Evolutionary conservation across 2,797 vertebrate species (phyloP).

Genomic region (Hapalemur alaotrensis): DNA sequence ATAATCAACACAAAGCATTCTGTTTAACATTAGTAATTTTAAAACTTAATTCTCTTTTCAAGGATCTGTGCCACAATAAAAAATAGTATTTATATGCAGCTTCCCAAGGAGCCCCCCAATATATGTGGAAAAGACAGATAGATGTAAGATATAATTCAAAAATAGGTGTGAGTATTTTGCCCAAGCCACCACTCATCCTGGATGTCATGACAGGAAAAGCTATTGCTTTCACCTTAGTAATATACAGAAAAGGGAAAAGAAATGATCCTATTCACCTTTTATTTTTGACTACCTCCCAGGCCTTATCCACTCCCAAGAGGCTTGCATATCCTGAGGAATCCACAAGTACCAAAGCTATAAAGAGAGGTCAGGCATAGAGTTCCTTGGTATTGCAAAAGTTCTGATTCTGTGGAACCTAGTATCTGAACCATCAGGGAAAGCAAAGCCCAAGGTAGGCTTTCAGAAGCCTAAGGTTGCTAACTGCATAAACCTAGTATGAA

Average conservation of each 20-base stretch:
- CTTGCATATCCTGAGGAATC: not conserved
- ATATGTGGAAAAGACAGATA: not conserved
- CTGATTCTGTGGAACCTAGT: not conserved
- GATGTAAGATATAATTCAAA: not conserved
- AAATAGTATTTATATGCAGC: slow-evolving; percentile 2
- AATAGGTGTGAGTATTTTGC: not conserved
- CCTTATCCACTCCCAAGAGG: not conserved
- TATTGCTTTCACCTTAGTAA: slow-evolving; percentile 12
- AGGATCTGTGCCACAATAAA: slow-evolving; percentile 44
- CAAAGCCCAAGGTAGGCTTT: slow-evolving; percentile 30
- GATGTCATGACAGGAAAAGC: slow-evolving; percentile 4
- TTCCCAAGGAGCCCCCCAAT: slow-evolving; percentile 39
- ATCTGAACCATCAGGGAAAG: slow-evolving; percentile 22
- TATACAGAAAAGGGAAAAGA: slow-evolving; percentile 3
- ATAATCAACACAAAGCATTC: slow-evolving; percentile 6
- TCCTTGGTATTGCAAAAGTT: slow-evolving; percentile 19
- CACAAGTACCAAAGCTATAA: not conserved
- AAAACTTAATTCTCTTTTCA: slow-evolving; percentile 23
- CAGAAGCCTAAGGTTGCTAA: not conserved
- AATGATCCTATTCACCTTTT: not conserved
- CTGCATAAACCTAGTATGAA: slow-evolving; percentile 8
- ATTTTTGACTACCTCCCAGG: not conserved
- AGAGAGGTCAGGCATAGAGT: not conserved
- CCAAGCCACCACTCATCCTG: not conserved
- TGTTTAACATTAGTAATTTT: slow-evolving; percentile 23